Evolutionary conservation across 2,888 invertebrate species (phyloP), one percentile per base, ranked within the genome.

Genomic region (Dilophus febrilis): DNA sequence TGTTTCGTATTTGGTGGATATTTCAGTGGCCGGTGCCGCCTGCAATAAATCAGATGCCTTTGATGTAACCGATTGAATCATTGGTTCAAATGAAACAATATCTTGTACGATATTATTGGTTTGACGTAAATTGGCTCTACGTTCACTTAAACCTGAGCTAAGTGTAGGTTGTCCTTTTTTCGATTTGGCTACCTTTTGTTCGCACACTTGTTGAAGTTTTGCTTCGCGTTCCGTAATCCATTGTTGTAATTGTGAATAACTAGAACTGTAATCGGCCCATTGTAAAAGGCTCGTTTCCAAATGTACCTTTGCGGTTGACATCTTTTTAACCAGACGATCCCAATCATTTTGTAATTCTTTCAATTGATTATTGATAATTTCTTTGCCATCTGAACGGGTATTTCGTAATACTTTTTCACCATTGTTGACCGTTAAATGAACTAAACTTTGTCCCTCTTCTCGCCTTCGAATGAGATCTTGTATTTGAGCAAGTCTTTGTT

Each of bases 221-320:
- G 86, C 85, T 67, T 92, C 91, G 50, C 90, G 74, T 53, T 94
- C 92, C 27, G 79, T 79, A 44, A 95, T 85, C 91, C 94, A 92
- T 70, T 90, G 85, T 53, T 90, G 84, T 18, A 94, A 64, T 57
- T 91, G 90, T 14, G 82, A 77, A 57, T 87, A 91, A 42, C 88
- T 90, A 40, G 90, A 90, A 56, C 86, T 90, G 58, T 91, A 94
- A 56, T 92, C 90, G 7, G 90, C 88, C 92, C 92, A 94, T 71
- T 94, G 91, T 31, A 92, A 66, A 12, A 91, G 65, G 49, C 82
- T 81, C 1, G 88, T 88, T 61, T 94, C 92, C 29, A 94, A 62
- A 51, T 86, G 81, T 12, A 88, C 88, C 61, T 91, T 91, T 1
- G 86, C 83, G 1, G 84, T 87, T 1, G 86, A 83, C 71, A 91